Evolutionary conservation across 2,113 vertebrate species (phyloP).

Genomic region (Halichoerus grypus): DNA sequence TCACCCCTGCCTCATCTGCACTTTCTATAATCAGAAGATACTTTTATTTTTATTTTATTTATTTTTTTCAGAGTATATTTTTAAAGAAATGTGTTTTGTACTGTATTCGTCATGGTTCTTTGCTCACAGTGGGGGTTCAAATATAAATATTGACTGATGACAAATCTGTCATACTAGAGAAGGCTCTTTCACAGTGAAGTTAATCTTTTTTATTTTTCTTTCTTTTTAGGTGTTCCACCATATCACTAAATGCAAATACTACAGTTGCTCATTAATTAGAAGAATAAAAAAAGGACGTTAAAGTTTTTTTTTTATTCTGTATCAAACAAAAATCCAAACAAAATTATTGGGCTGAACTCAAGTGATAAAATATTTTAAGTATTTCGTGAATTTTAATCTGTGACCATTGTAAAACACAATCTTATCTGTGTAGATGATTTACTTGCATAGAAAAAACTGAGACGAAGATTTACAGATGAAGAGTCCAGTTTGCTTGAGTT

Average conservation of each 20-base stretch:
- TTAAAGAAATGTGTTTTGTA: background rate
- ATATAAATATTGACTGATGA: background rate
- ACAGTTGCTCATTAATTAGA: background rate
- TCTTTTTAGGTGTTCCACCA: background rate
- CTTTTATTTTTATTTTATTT: background rate
- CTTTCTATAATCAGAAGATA: conserved; percentile 1
- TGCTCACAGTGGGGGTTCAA: background rate
- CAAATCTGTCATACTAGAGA: background rate
- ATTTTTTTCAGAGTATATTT: background rate
- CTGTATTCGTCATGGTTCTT: background rate
- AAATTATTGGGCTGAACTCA: background rate
- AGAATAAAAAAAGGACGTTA: background rate
- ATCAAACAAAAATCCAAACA: background rate
- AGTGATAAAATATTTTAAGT: background rate
- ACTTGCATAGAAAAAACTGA: background rate
- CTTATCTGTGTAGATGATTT: background rate
- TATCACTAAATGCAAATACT: background rate
- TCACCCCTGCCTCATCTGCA: background rate
- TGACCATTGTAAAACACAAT: background rate
- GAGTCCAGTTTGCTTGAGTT: background rate
- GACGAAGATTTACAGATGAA: background rate
- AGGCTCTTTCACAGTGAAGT: background rate
- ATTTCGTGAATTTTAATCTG: conserved; percentile 29
- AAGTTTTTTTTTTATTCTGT: background rate
- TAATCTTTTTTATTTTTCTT: background rate